Percentiles rank a stretch among this genome's conserved stretches.
phyloP scores from a whole-genome alignment of 1,140 invertebrate genomes.

The Zaprionus lachaisei region DNA sequence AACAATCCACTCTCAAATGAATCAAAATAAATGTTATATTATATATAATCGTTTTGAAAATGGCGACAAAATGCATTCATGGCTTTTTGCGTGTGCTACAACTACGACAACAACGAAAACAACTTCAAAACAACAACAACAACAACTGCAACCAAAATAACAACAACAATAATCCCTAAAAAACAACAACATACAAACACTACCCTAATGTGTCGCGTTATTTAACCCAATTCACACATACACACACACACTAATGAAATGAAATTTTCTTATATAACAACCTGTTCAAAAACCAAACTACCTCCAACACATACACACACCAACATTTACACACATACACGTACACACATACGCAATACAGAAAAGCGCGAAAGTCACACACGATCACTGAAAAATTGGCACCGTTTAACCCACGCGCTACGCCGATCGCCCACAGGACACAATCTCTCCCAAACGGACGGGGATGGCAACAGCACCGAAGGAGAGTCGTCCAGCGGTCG shows the following conservation, averaged over 20 bases:
- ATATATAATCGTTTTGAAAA: slow-evolving; percentile 39
- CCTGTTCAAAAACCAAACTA: slow-evolving; percentile 6
- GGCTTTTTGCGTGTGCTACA: slow-evolving; percentile 68
- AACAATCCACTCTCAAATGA: slow-evolving; percentile 2
- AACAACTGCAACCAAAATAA: slow-evolving; percentile 15
- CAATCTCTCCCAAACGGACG: slow-evolving; percentile 95
- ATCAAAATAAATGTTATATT: slow-evolving; percentile 21
- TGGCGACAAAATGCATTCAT: slow-evolving; percentile 81
- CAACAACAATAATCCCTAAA: slow-evolving; percentile 30
- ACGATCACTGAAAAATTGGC: slow-evolving; percentile 84
- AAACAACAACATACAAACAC: slow-evolving; percentile 31
- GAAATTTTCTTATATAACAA: slow-evolving; percentile 22
- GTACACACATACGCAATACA: slow-evolving; percentile 57
- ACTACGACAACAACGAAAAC: slow-evolving; percentile 36
- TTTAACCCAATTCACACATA: slow-evolving; percentile 29
- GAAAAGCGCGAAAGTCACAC: slow-evolving; percentile 84
- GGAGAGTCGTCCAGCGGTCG: slow-evolving; percentile 89
- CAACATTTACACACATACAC: slow-evolving; percentile 29
- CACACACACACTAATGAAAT: slow-evolving; percentile 28
- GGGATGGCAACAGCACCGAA: slow-evolving; percentile 93
- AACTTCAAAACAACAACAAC: slow-evolving; percentile 36
- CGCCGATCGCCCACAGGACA: slow-evolving; percentile 89
- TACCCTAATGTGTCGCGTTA: slow-evolving; percentile 38
- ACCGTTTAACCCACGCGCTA: slow-evolving; percentile 85
- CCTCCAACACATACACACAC: slow-evolving; percentile 28